Percentiles rank a stretch among this genome's conserved stretches.
These are phyloP conservation scores for Taurulus bubalis DNA, from an alignment of 2,113 vertebrate species.

Conservation along the genomic window DNA sequence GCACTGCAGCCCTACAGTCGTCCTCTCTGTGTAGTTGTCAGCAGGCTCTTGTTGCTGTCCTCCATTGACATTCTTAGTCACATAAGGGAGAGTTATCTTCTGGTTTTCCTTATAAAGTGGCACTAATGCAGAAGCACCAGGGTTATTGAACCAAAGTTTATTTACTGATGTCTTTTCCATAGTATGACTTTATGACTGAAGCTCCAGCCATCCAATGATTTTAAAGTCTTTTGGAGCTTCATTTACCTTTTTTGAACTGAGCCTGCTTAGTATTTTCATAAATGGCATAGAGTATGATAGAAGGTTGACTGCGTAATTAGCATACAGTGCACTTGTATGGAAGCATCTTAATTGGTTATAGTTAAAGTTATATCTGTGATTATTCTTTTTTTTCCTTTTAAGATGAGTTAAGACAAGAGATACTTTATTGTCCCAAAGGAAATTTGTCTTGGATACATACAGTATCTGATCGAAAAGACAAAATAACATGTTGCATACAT, in stretches of 20 bases:
- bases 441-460: not conserved
- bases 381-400: not conserved
- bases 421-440: not conserved
- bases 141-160: conserved; percentile 12
- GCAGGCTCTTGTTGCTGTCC: not conserved
- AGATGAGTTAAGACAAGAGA: not conserved
- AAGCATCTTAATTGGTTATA: not conserved
- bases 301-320: not conserved
- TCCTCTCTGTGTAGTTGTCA: not conserved
- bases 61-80: conserved; percentile 39
- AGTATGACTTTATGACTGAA: conserved; percentile 3
- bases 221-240: conserved; percentile 7
- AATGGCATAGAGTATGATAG: not conserved
- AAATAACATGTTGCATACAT: not conserved
- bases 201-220: conserved; percentile 3
- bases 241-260: not conserved
- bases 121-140: conserved; percentile 16
- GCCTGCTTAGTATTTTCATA: not conserved
- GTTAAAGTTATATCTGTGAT: not conserved
- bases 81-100: conserved; percentile 19
- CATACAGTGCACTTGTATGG: not conserved
- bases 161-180: conserved; percentile 18
- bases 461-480: no score
- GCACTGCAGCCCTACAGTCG: conserved; percentile 9
- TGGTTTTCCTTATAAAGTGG: conserved; percentile 10